Base-by-base conservation (phyloP, 2,113 vertebrate species). In the Thunnus maccoyii region DNA sequence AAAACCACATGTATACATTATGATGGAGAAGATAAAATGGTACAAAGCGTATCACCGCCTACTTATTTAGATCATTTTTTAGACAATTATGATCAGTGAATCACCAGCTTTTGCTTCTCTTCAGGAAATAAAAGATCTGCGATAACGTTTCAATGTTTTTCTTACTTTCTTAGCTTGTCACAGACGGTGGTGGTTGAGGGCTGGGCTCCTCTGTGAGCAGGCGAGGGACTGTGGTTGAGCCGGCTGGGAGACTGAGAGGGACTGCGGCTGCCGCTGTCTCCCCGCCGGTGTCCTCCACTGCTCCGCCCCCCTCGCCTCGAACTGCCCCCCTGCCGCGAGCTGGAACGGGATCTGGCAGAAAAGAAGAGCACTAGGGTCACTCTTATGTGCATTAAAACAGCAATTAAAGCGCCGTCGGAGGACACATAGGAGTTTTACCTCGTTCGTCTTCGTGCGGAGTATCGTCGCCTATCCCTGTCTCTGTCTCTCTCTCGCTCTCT, bases 91-190 rank as follows among this genome's bases (percentile, higher is more conserved):
- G 27, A 4, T 30, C 27, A 30, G 27, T 30, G 27, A 3, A 4
- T 30, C 27, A 30, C 0, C 44, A 14, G 36, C 14, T 3, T 30
- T 9, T 2, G 6, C 36, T 9, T 41, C 36, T 47, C 9, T 30
- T 41, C 17, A 67, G 25, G 3, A 41, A 32, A 14, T 18, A 7
- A 22, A 36, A 44, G 36, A 17, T 44, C 36, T 41, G 36, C 7
- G 36, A 9, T 41, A 8, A 41, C 36, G 6, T 41, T 41, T 41
- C 36, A 6, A 10, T 11, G 7, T 73, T 16, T 16, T 9, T 32
- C 84, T 96, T 88, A 98, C 97, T 97, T 98, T 98, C 96, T 98
- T 96, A 97, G 96, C 92, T 97, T 98, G 94, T 98, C 97, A 94
- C 95, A 95, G 78, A 75, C 83, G 84, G 91, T 56, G 66, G 90